Evolutionary conservation across 2,113 vertebrate species (phyloP), one percentile per base, ranked within the genome.

Genomic region (Taurulus bubalis): DNA sequence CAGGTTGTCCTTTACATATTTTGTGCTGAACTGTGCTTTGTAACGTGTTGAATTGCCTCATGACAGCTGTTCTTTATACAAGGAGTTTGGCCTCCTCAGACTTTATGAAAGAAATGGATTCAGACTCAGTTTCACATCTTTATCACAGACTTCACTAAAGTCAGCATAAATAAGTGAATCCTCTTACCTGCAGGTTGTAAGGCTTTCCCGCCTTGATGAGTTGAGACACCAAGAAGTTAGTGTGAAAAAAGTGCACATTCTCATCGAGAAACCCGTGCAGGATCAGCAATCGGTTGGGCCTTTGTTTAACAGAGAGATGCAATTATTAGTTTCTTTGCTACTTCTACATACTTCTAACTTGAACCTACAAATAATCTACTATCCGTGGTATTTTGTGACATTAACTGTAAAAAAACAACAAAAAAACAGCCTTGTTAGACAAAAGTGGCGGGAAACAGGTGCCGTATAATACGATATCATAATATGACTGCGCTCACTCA

Each of bases 211-310:
- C 97, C 42, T 97, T 96, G 93, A 99, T 98, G 73, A 99, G 95
- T 87, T 99, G 97, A 32, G 98, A 98, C 78, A 99, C 97, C 71
- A 99, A 94, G 94, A 98, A 98, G 90, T 98, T 99, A 20, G 98
- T 99, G 94, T 99, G 98, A 91, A 99, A 99, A 95, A 99, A 99
- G 95, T 99, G 98, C 93, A 99, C 98, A 2, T 99, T 99, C 91
- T 99, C 98, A 82, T 99, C 98, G 67, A 99, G 95, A 92, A 98
- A 99, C 26, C 98, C 98, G 11, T 99, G 97, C 64, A 99, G 96
- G 89, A 99, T 99, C 82, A 99, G 94, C 91, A 99, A 88, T 80
- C 97, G 96, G 90, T 99, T 98, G 83, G 98, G 97, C 94, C 98
- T 99, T 83, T 22, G 34, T 53, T 30, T 0, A 10, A 75, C 20